Percentiles rank a stretch among this genome's conserved stretches.
Evolutionary conservation across 2,797 vertebrate genomes (phyloP).

Genomic region (Esox lucius): DNA sequence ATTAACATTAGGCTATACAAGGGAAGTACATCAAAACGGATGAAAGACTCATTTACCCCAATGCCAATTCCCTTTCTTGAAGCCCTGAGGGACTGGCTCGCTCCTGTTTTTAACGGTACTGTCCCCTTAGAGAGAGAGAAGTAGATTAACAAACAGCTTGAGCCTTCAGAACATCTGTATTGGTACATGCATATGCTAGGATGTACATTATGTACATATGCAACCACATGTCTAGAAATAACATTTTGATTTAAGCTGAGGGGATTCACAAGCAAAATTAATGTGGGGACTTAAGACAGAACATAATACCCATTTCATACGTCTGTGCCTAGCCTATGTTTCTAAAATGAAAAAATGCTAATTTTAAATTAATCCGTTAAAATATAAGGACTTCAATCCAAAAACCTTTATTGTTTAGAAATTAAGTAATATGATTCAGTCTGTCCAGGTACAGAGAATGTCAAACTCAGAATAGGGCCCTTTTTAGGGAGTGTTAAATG

Average conservation of each 20-base stretch:
- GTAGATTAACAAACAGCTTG: conserved; percentile 70
- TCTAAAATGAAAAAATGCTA: neutral
- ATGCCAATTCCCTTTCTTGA: conserved; percentile 86
- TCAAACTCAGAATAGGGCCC: conserved; percentile 75
- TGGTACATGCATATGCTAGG: conserved; percentile 41
- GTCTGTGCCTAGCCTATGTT: neutral
- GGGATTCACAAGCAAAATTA: conserved; percentile 23
- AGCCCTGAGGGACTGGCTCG: conserved; percentile 82
- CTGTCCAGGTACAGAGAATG: conserved; percentile 13
- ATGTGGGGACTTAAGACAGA: conserved; percentile 17
- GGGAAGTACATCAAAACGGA: conserved; percentile 63
- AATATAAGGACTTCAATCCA: neutral
- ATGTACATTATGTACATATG: conserved; percentile 29
- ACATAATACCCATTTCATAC: neutral
- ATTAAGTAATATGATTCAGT: neutral
- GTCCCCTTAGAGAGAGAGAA: conserved; percentile 79
- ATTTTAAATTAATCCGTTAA: neutral
- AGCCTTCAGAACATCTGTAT: neutral
- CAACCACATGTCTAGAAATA: conserved; percentile 36
- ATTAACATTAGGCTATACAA: conserved; percentile 55
- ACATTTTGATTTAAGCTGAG: conserved; percentile 26
- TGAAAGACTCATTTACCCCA: conserved; percentile 83
- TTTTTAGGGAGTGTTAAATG: conserved; percentile 47
- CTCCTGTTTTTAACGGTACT: conserved; percentile 84
- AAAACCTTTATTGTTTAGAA: neutral